A percentile compares a stretch with the other conserved stretches of the same genome.
Evolutionary conservation across 1,140 invertebrate genomes (phyloP).

Genomic region (Cyrtorhinus lividipennis): DNA sequence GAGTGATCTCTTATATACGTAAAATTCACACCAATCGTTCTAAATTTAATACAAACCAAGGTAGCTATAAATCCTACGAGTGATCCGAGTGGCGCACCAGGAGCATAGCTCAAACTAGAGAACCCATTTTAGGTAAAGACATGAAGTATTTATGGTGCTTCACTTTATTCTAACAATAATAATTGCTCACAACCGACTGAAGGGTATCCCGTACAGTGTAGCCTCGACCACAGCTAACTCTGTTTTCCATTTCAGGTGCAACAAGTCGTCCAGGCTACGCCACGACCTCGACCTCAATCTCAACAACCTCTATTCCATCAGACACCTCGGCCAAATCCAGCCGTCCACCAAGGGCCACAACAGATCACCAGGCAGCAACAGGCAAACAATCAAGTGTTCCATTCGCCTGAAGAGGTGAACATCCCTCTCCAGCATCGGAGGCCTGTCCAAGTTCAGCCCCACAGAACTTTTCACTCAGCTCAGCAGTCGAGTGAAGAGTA

Average conservation of each 20-base stretch:
- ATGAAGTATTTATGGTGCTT: no score
- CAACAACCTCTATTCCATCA: constrained; percentile 6
- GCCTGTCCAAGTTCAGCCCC: constrained; percentile 28
- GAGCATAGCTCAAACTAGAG: no score
- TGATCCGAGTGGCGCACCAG: no score
- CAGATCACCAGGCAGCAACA: constrained; percentile 7
- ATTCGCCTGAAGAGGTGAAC: constrained; percentile 70
- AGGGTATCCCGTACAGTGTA: no score
- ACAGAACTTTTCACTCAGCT: not conserved
- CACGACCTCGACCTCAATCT: constrained; percentile 11
- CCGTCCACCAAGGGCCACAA: constrained; percentile 13
- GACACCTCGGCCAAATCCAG: constrained; percentile 12
- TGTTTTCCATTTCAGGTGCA: not conserved
- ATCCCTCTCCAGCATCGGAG: constrained; percentile 63
- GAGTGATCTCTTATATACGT: no score
- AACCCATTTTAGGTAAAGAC: no score
- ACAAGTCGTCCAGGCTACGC: constrained; percentile 13
- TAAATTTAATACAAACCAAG: no score
- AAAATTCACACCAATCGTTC: no score
- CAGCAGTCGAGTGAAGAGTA: constrained; percentile 11
- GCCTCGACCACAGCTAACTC: no score
- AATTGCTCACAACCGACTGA: no score
- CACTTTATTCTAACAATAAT: no score
- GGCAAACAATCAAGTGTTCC: constrained; percentile 43
- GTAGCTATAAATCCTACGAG: no score